phyloP scores from a whole-genome alignment of 2,888 invertebrate species.

The Neocrepidodera transversa region DNA sequence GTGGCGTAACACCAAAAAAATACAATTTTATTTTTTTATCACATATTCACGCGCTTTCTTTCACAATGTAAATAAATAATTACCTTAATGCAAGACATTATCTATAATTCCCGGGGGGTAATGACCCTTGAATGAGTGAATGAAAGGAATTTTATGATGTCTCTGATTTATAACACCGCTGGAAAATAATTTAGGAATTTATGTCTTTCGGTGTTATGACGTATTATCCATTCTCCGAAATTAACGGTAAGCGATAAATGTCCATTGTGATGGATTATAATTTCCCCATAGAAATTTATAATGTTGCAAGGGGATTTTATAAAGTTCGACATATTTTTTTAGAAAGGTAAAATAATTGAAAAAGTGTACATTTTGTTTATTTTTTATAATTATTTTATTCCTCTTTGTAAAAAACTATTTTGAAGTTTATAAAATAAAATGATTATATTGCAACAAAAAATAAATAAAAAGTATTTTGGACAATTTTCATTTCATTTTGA shows the following conservation, averaged over 20 bases:
- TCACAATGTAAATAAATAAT: conserved; percentile 4
- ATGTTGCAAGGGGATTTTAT: conserved; percentile 2
- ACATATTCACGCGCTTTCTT: neutral
- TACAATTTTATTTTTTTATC: too few species aligned
- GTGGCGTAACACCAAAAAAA: too few species aligned
- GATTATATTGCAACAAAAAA: too few species aligned
- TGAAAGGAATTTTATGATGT: conserved; percentile 28
- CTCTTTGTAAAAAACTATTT: too few species aligned
- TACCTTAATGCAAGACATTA: neutral
- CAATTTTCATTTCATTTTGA: too few species aligned
- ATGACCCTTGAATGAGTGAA: conserved; percentile 11
- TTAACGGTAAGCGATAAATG: conserved; percentile 33
- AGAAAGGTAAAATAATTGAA: too few species aligned
- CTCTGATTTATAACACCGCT: conserved; percentile 39
- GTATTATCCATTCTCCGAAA: conserved; percentile 38
- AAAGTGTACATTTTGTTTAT: too few species aligned
- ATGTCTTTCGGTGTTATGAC: conserved; percentile 38
- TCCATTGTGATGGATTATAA: conserved; percentile 27
- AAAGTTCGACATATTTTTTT: conserved; percentile 1
- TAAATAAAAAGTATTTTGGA: too few species aligned
- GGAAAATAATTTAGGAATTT: conserved; percentile 41
- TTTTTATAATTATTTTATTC: too few species aligned
- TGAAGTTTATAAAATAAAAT: too few species aligned
- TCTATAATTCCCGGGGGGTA: conserved; percentile 2
- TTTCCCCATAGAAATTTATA: conserved; percentile 25